phyloP scores from a whole-genome alignment of 2,888 invertebrate species.

The Aphidoletes aphidimyza region DNA sequence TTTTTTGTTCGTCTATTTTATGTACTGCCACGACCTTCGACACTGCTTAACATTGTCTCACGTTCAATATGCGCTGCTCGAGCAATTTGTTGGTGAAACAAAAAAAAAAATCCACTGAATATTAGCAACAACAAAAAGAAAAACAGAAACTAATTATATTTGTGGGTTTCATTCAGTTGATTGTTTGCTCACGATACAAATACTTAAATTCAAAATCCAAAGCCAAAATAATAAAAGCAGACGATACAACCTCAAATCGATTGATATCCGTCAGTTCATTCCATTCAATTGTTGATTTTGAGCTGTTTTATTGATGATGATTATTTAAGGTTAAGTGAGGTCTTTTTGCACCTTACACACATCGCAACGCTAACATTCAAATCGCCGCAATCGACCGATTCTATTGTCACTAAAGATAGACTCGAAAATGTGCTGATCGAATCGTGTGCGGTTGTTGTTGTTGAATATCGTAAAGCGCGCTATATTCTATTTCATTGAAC shows the following conservation, averaged over 20 bases:
- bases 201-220: background rate
- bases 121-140: background rate
- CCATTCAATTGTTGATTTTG: too few relatives aligned
- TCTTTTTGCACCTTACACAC: background rate
- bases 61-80: background rate
- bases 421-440: background rate
- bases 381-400: background rate
- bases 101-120: background rate
- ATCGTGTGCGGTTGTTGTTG: too few relatives aligned
- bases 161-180: too few relatives aligned
- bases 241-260: background rate
- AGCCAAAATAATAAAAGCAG: background rate
- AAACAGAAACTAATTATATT: background rate
- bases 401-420: background rate
- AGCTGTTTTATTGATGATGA: background rate
- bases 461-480: too few relatives aligned
- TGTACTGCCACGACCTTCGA: background rate
- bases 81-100: too few relatives aligned
- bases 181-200: background rate
- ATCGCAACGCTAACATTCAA: background rate
- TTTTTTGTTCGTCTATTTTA: background rate
- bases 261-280: too few relatives aligned
- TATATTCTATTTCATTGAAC: too few relatives aligned
- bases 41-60: conserved; percentile 22
- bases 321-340: background rate